Conservation (phyloP, 2,113 vertebrate species). For the Austrofundulus limnaeus region DNA sequence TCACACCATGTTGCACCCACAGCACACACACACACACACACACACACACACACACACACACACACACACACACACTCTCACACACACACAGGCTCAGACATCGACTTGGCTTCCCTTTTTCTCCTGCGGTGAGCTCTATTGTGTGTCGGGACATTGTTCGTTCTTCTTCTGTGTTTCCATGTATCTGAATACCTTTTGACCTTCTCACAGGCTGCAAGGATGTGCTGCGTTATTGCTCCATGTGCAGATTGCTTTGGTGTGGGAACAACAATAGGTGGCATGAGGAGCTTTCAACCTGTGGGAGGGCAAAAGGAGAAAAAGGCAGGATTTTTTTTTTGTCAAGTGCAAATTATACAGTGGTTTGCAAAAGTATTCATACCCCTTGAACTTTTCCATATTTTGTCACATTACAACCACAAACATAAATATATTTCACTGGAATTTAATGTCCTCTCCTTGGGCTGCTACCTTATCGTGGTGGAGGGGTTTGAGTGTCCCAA, state of each 20-base stretch:
- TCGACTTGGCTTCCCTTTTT: slow-evolving; percentile 18
- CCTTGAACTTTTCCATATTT: too few species aligned
- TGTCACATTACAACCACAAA: too few species aligned
- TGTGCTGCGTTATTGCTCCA: slow-evolving; percentile 63
- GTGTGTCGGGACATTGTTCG: slow-evolving; percentile 61
- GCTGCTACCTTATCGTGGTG: too few species aligned
- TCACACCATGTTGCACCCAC: too few species aligned
- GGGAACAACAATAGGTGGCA: slow-evolving; percentile 43
- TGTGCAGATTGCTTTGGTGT: slow-evolving; percentile 66
- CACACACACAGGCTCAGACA: slow-evolving; percentile 16
- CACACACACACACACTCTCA: too few species aligned
- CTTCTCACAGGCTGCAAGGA: slow-evolving; percentile 61
- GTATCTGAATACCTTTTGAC: slow-evolving; percentile 65
- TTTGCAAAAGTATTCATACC: too few species aligned
- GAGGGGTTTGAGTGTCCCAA: too few species aligned
- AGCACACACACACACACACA: too few species aligned
- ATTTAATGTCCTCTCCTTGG: too few species aligned
- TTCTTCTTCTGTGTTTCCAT: slow-evolving; percentile 53
- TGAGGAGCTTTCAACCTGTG: slow-evolving; percentile 21
- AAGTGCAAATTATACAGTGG: too few species aligned
- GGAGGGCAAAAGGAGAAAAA: slow-evolving; percentile 5
- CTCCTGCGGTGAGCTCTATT: slow-evolving; percentile 46
- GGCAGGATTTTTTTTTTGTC: slow-evolving; percentile 27
- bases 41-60: too few species aligned
- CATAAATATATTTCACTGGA: too few species aligned